These are phyloP conservation scores for Oryzias celebensis DNA, from an alignment of 2,113 vertebrate species.

Conservation along the genomic window DNA sequence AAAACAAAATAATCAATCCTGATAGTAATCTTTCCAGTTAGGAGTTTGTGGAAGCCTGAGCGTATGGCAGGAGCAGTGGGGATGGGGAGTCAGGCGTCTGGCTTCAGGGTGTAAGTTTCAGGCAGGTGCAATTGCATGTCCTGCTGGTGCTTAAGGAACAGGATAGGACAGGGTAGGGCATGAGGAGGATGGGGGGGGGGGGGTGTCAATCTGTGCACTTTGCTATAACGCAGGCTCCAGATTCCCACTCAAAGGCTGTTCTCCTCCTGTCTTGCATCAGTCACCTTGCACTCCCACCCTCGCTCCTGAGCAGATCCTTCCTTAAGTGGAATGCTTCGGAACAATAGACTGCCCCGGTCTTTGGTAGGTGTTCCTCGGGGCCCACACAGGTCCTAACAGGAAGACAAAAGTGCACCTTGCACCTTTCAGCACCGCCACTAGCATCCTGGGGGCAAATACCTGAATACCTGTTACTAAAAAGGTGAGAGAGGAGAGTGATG, in stretches of 20 bases:
- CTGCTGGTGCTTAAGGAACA: constrained; percentile 54
- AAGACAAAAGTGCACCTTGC: constrained; percentile 82
- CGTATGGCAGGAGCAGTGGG: constrained; percentile 59
- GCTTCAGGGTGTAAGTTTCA: constrained; percentile 74
- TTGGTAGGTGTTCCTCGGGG: constrained; percentile 50
- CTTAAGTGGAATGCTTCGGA: constrained; percentile 68
- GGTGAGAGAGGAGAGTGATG: constrained; percentile 4
- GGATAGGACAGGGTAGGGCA: constrained; percentile 42
- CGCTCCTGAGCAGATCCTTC: constrained; percentile 42
- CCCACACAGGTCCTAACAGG: constrained; percentile 75
- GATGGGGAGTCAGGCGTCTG: constrained; percentile 67
- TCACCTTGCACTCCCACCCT: constrained; percentile 22
- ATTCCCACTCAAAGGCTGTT: constrained; percentile 25
- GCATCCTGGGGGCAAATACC: constrained; percentile 69
- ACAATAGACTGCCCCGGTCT: constrained; percentile 69
- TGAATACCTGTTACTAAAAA: constrained; percentile 71
- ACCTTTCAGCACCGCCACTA: constrained; percentile 57
- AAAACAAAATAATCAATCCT: not conserved
- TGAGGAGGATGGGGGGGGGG: constrained; percentile 10
- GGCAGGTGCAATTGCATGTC: constrained; percentile 74
- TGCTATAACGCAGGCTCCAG: constrained; percentile 20
- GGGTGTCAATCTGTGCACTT: constrained; percentile 58
- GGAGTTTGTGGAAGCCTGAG: constrained; percentile 55
- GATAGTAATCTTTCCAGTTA: constrained; percentile 8
- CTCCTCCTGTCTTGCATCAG: constrained; percentile 15